Conservation (phyloP, 35 echinoderm and acorn worm genomes). For the Heliocidaris erythrogramma region DNA sequence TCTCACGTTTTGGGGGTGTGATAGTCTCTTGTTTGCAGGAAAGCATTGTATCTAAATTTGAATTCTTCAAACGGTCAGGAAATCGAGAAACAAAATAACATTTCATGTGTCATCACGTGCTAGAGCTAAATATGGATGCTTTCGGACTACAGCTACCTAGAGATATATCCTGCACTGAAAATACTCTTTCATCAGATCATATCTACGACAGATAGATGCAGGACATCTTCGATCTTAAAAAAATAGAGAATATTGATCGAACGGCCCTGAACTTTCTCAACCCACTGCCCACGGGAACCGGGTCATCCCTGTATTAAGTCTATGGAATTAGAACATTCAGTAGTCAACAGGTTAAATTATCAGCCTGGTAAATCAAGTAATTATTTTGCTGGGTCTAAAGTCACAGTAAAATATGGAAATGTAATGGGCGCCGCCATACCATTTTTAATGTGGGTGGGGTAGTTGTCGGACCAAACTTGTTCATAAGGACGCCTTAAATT, state of each 20-base stretch:
- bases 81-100: not conserved
- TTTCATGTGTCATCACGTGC: not conserved
- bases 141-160: not conserved
- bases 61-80: not conserved
- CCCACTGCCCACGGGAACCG: no score
- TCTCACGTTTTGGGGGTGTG: slow-evolving; percentile 3
- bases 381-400: no score
- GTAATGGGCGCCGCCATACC: no score
- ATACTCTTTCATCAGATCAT: no score
- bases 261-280: not conserved
- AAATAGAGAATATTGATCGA: not conserved
- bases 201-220: not conserved
- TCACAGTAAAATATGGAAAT: no score
- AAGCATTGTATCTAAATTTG: slow-evolving; percentile 10
- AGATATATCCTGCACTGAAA: not conserved
- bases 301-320: no score
- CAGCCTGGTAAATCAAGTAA: no score
- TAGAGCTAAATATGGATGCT: not conserved
- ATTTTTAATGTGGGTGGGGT: no score
- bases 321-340: no score
- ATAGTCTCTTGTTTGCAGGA: not conserved
- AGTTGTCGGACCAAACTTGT: no score
- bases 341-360: no score
- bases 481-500: no score
- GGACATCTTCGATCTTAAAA: not conserved